phyloP scores from a whole-genome alignment of 2,888 invertebrate species.

The Cephus rjabovi region DNA sequence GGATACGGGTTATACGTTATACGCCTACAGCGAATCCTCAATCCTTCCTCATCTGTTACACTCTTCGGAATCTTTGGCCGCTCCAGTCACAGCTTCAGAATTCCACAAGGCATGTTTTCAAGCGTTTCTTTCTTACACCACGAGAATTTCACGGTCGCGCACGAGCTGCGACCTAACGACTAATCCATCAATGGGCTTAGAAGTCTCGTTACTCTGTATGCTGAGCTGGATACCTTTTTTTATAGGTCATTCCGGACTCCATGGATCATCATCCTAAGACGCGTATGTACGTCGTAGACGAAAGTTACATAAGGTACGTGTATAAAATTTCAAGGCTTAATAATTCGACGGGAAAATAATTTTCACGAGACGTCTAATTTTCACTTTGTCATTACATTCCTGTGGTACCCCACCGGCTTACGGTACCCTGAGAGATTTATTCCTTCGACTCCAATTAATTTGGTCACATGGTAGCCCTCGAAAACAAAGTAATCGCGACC shows the following conservation, averaged over 20 bases:
- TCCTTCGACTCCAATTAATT: conserved; percentile 59
- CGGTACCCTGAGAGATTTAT: conserved; percentile 17
- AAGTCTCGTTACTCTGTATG: neutral
- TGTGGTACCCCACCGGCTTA: conserved; percentile 3
- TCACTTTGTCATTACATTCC: neutral
- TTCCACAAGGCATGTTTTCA: neutral
- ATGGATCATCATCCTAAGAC: neutral
- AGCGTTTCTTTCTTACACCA: neutral
- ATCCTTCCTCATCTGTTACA: neutral
- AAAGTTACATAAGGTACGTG: neutral
- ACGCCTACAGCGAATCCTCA: neutral
- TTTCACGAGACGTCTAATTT: neutral
- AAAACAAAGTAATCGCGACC: conserved; percentile 65
- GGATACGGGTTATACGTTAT: neutral
- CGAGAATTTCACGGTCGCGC: neutral
- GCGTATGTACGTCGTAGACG: neutral
- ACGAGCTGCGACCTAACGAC: neutral
- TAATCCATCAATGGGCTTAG: neutral
- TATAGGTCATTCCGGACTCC: neutral
- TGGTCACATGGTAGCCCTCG: conserved; percentile 50
- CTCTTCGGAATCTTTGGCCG: neutral
- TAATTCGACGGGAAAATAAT: neutral
- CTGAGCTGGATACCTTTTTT: neutral
- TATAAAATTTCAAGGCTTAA: neutral
- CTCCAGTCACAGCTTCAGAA: neutral